Conservation (phyloP, 2,113 vertebrate genomes). For the Nothocercus julius region DNA sequence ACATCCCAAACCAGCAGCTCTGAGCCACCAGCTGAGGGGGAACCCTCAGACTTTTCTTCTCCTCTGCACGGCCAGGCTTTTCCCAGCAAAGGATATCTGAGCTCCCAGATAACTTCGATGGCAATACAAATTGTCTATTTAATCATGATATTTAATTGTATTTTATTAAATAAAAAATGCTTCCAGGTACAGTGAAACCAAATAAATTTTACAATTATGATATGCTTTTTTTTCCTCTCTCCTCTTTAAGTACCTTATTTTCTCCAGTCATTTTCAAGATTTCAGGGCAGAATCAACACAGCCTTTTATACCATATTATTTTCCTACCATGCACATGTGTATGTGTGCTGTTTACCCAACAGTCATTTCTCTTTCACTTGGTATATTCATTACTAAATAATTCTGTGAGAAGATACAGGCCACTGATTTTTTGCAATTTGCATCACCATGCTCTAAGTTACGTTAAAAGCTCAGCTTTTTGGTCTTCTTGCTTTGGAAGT, state of each 20-base stretch:
- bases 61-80: background rate
- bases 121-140: background rate
- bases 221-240: background rate
- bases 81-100: background rate
- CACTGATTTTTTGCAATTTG: conserved; percentile 80
- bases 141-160: background rate
- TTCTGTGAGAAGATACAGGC: conserved; percentile 79
- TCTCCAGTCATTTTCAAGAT: conserved; percentile 50
- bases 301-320: conserved; percentile 39
- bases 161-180: background rate
- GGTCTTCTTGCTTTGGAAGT: conserved; percentile 69
- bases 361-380: conserved; percentile 68
- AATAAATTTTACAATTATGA: background rate
- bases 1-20: rapidly evolving
- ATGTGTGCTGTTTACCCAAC: conserved; percentile 41
- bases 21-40: background rate
- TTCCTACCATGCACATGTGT: conserved; percentile 52
- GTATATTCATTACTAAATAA: conserved; percentile 73
- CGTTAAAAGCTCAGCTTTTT: conserved; percentile 73
- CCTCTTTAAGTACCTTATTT: conserved; percentile 31
- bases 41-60: background rate
- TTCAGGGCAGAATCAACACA: conserved; percentile 51
- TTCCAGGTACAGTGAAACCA: background rate
- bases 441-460: conserved; percentile 72
- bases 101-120: background rate